Conservation (phyloP, 2,797 vertebrate species). For the Malurus splendens region DNA sequence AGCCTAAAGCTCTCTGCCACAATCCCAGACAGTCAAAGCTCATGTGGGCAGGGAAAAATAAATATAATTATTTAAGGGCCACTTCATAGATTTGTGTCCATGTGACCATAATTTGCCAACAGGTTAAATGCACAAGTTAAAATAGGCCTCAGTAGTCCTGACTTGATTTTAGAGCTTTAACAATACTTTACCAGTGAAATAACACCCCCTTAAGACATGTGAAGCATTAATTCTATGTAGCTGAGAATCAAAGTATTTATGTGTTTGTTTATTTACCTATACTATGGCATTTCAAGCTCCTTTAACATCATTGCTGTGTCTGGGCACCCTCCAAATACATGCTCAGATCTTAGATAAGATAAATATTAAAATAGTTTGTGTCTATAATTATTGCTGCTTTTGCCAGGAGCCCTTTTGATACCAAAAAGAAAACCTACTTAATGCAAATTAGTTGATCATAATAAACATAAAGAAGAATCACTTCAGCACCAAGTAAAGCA, state of each 20-base stretch:
- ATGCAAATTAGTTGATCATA: not conserved
- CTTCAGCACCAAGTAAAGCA: not conserved
- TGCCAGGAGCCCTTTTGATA: constrained; percentile 42
- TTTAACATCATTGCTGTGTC: not conserved
- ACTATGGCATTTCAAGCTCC: constrained; percentile 23
- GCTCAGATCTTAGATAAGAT: constrained; percentile 45
- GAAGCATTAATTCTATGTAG: not conserved
- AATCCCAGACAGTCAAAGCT: not conserved
- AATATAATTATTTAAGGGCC: not conserved
- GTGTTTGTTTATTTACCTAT: constrained; percentile 40
- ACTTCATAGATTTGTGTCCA: not conserved
- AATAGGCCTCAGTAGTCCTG: not conserved
- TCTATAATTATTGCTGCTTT: constrained; percentile 3
- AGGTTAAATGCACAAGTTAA: not conserved
- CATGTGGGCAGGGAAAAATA: not conserved
- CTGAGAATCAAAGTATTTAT: constrained; percentile 13
- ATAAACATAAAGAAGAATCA: not conserved
- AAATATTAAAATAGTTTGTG: constrained; percentile 37
- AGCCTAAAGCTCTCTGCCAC: not conserved
- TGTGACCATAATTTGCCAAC: not conserved
- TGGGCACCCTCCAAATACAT: constrained; percentile 41
- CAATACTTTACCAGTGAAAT: not conserved
- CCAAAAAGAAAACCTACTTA: not conserved
- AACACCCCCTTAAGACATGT: constrained; percentile 5
- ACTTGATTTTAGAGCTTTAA: not conserved